Percentiles rank a stretch among this genome's conserved stretches.
These are phyloP conservation scores for Parapristionchus giblindavisi DNA, from an alignment of 2,888 invertebrate species.

Conservation along the genomic window DNA sequence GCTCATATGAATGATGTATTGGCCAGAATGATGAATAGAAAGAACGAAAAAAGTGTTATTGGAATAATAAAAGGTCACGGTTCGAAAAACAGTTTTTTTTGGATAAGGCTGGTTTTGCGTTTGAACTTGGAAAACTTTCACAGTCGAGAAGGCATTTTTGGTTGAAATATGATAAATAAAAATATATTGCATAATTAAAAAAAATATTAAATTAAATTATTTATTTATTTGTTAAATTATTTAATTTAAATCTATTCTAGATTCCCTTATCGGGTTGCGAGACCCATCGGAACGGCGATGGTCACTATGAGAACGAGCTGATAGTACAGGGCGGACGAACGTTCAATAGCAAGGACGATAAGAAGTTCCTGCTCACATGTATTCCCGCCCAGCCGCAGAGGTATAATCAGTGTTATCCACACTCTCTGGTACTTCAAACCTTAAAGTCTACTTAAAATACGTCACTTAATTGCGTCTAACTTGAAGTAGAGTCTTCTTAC, in stretches of 20 bases:
- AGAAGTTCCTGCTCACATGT: conserved; percentile 62
- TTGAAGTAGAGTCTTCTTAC: background rate
- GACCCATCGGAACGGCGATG: conserved; percentile 62
- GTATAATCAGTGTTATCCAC: conserved; percentile 9
- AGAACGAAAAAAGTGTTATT: too few relatives aligned
- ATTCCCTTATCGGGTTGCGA: conserved; percentile 66
- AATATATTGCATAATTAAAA: too few relatives aligned
- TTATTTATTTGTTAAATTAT: background rate
- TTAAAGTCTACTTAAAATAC: too few relatives aligned
- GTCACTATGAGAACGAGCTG: conserved; percentile 66
- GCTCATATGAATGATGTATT: too few relatives aligned
- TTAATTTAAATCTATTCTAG: conserved; percentile 43
- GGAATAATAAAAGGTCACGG: too few relatives aligned
- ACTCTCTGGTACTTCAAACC: background rate
- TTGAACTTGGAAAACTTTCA: too few relatives aligned
- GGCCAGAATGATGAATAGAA: too few relatives aligned
- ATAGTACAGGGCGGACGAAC: conserved; percentile 52
- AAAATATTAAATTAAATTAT: background rate
- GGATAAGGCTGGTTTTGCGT: too few relatives aligned
- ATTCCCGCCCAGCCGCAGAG: conserved; percentile 57
- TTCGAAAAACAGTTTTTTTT: too few relatives aligned
- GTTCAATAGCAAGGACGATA: conserved; percentile 54
- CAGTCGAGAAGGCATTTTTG: too few relatives aligned
- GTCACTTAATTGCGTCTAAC: too few relatives aligned
- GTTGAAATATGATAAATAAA: too few relatives aligned